Percentiles rank a stretch among this genome's conserved stretches.
Evolutionary conservation across 2,888 invertebrate genomes (phyloP).

Genomic region (Drosophila diplacantha): DNA sequence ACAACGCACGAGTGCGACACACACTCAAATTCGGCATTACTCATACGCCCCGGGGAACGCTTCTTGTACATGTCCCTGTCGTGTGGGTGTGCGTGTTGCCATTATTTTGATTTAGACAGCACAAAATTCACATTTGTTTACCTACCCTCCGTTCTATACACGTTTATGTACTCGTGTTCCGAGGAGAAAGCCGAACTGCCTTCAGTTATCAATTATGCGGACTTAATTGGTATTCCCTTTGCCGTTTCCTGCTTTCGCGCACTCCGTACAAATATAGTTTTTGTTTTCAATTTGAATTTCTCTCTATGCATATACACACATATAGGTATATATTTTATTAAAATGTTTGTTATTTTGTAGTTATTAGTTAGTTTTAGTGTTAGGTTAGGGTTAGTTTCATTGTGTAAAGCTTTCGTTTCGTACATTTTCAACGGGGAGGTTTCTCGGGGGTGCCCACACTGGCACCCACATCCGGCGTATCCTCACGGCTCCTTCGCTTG

Average conservation of each 20-base stretch:
- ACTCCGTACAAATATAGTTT: conserved; percentile 48
- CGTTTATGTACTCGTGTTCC: conserved; percentile 2
- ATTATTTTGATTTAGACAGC: conserved; percentile 37
- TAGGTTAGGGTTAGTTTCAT: conserved; percentile 38
- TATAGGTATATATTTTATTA: neutral
- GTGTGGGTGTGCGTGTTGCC: conserved; percentile 1
- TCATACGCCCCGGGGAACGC: conserved; percentile 21
- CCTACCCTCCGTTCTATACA: neutral
- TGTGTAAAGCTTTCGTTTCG: conserved; percentile 69
- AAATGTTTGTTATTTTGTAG: conserved; percentile 22
- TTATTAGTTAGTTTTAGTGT: conserved; percentile 40
- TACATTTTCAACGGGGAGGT: conserved; percentile 28
- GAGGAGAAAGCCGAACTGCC: conserved; percentile 10
- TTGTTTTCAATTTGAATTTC: conserved; percentile 18
- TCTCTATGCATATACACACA: conserved; percentile 8
- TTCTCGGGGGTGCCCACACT: conserved; percentile 1
- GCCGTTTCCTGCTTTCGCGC: neutral
- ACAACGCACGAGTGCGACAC: conserved; percentile 15
- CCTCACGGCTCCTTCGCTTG: neutral
- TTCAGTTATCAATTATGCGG: conserved; percentile 15
- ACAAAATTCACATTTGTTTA: conserved; percentile 30
- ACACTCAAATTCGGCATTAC: conserved; percentile 22
- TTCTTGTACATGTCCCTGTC: conserved; percentile 5
- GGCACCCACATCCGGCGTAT: conserved; percentile 2
- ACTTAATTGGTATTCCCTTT: conserved; percentile 1